Evolutionary conservation across 2,113 vertebrate genomes (phyloP), one percentile per base, ranked within the genome.

Genomic region (Heterotilapia buettikoferi): DNA sequence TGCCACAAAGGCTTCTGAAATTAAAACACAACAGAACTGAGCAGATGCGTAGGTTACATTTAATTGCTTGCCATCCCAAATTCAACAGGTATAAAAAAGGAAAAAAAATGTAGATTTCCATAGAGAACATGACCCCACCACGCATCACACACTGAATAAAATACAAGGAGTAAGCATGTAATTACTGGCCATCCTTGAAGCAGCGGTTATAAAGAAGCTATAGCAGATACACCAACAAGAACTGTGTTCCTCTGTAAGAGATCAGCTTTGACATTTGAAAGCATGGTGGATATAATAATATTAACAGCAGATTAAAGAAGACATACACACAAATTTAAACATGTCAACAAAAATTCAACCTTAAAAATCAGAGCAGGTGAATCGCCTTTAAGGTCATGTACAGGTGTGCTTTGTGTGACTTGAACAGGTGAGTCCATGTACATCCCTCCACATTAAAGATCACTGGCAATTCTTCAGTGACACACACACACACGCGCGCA

Each of bases 401-500:
- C 11, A 82, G 19, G 79, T 82, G 50, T 71, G 59, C 78, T 53
- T 53, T 43, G 24, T 56, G 29, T 54, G 50, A 43, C 10, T 52
- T 31, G 5, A 78, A 52, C 73, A 73, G 36, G 33, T 43, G 5
- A 43, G 24, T 24, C 78, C 79, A 40, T 40, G 79, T 16, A 11
- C 19, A 43, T 13, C 14, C 3, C 21, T 18, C 5, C 57, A 26
- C 83, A 43, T 73, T 40, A 40, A 21, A 36, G 36, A 40, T 36
- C 43, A 50, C 68, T 29, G 68, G 24, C 33, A 50, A 57, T 57
- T 4, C 14, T 81, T 81, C 40, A 47, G 66, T 38, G 40, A 73
- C 82, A 36, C 59, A 53, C 88, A 16, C 84, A 80, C 78, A 52
- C 90, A 71, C 10, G 2, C 57, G 29, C 38, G 40, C 47, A 80